Evolutionary conservation across 1,140 invertebrate genomes (phyloP).

Genomic region (Drosophila gunungcola): DNA sequence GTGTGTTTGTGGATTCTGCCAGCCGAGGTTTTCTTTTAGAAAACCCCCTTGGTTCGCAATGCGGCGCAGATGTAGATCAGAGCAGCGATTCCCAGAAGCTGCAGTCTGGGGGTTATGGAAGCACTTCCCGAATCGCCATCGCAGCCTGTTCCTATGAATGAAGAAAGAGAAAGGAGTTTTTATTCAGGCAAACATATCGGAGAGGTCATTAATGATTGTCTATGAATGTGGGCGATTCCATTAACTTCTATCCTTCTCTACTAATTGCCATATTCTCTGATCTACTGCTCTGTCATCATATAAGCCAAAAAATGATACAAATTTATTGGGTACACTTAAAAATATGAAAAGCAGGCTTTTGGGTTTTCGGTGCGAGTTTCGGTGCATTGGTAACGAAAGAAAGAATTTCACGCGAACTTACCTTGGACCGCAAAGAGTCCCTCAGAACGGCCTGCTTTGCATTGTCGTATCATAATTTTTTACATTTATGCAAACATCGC

Average conservation of each 20-base stretch:
- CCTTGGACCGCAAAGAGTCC: slow-evolving; percentile 68
- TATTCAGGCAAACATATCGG: background rate
- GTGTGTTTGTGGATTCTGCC: slow-evolving; percentile 38
- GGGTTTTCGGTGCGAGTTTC: slow-evolving; percentile 63
- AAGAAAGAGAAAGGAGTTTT: slow-evolving; percentile 15
- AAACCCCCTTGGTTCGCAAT: slow-evolving; percentile 61
- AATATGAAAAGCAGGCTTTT: slow-evolving; percentile 46
- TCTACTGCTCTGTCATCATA: slow-evolving; percentile 8
- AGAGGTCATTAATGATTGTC: slow-evolving; percentile 1
- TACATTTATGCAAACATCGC: slow-evolving; percentile 51
- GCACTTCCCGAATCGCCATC: slow-evolving; percentile 61
- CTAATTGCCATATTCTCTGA: slow-evolving; percentile 7
- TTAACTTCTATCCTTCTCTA: slow-evolving; percentile 14
- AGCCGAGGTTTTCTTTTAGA: slow-evolving; percentile 70
- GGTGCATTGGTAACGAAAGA: slow-evolving; percentile 62
- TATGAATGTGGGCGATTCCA: slow-evolving; percentile 44
- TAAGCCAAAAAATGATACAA: slow-evolving; percentile 27
- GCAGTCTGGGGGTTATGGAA: slow-evolving; percentile 60
- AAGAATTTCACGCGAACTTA: slow-evolving; percentile 69
- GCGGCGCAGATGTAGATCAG: slow-evolving; percentile 56
- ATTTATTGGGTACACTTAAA: slow-evolving; percentile 7
- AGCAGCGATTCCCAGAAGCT: slow-evolving; percentile 50
- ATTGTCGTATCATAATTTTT: slow-evolving; percentile 44
- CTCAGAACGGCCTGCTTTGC: slow-evolving; percentile 64
- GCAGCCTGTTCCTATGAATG: slow-evolving; percentile 52